A percentile compares a stretch with the other conserved stretches of the same genome.
Conservation (phyloP, 2,797 vertebrate genomes). For the Scleropages formosus region DNA sequence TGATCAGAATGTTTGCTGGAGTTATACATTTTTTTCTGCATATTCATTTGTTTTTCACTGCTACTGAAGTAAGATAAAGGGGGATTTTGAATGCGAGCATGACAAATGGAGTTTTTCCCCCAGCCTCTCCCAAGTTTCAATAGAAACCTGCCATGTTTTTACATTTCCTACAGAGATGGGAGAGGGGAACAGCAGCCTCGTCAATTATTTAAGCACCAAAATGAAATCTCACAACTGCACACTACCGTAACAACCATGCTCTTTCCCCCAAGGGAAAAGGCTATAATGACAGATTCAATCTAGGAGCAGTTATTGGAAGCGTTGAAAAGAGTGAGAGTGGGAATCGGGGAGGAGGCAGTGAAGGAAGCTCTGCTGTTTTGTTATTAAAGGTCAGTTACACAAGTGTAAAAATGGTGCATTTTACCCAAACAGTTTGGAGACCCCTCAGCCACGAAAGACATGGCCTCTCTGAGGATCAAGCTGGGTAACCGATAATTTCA, state of each 20-base stretch:
- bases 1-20: neutral
- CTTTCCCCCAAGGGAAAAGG: neutral
- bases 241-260: neutral
- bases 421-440: neutral
- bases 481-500: neutral
- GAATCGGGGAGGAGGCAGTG: neutral
- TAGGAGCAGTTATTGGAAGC: slow-evolving; percentile 4
- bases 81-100: neutral
- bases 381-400: slow-evolving; percentile 22
- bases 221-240: slow-evolving; percentile 23
- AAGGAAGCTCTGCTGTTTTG: neutral
- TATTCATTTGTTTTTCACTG: slow-evolving; percentile 16
- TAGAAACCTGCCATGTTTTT: neutral
- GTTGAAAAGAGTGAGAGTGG: neutral
- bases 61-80: neutral
- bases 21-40: neutral
- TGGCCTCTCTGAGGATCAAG: slow-evolving; percentile 7
- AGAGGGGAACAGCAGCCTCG: neutral
- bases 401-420: neutral
- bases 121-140: neutral
- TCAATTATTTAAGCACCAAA: slow-evolving; percentile 27
- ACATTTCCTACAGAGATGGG: neutral
- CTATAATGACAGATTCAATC: slow-evolving; percentile 3
- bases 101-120: neutral
- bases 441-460: slow-evolving; percentile 3